phyloP scores from a whole-genome alignment of 1,140 invertebrate species.

The Batillaria attramentaria region DNA sequence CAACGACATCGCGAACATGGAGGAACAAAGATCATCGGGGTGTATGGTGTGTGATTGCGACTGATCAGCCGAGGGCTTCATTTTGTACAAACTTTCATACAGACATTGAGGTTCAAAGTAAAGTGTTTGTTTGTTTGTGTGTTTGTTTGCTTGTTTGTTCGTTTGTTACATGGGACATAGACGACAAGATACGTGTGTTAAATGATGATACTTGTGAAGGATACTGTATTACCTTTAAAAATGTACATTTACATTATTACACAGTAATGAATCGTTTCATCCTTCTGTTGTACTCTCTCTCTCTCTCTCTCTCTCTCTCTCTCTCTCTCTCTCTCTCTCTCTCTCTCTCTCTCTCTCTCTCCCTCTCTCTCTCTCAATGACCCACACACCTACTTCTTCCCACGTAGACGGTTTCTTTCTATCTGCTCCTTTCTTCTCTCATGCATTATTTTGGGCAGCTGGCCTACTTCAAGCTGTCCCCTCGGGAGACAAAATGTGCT shows the following conservation, averaged over 20 bases:
- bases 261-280: neutral
- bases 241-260: neutral
- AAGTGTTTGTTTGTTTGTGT: neutral
- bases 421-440: too few relatives aligned
- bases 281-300: neutral
- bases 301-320: neutral
- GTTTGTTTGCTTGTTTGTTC: neutral
- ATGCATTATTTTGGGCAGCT: too few relatives aligned
- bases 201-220: neutral
- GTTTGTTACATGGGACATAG: neutral
- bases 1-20: neutral
- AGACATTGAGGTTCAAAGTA: neutral
- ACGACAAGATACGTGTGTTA: neutral
- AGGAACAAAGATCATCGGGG: neutral
- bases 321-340: neutral
- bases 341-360: neutral
- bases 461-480: too few relatives aligned
- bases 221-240: neutral
- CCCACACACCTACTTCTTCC: too few relatives aligned
- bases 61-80: neutral
- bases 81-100: neutral
- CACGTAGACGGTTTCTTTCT: too few relatives aligned
- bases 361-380: too few relatives aligned
- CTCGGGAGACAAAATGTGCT: too few relatives aligned
- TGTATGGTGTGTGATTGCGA: slow-evolving; percentile 12